Evolutionary conservation across 1,140 invertebrate genomes (phyloP).

Genomic region (Contarinia nasturtii): DNA sequence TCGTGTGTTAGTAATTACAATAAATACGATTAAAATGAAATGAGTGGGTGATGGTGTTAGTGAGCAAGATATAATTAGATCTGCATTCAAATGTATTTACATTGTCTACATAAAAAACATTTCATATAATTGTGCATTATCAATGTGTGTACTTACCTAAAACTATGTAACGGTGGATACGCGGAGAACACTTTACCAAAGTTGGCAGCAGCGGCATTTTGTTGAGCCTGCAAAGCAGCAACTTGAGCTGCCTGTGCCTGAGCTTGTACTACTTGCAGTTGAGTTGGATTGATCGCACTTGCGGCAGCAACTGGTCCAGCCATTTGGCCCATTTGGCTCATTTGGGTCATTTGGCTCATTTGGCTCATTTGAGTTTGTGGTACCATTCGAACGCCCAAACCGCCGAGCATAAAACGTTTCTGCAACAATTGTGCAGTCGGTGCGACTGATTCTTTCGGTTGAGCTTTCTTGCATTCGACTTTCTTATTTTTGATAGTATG

Average conservation of each 20-base stretch:
- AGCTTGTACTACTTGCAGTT: slow-evolving; percentile 35
- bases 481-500: slow-evolving; percentile 88
- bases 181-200: slow-evolving; percentile 51
- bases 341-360: too few relatives aligned
- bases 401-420: slow-evolving; percentile 49
- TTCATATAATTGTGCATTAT: neutral
- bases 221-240: slow-evolving; percentile 25
- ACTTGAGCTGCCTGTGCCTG: slow-evolving; percentile 26
- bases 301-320: slow-evolving; percentile 29
- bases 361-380: slow-evolving; percentile 21
- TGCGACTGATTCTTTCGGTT: slow-evolving; percentile 77
- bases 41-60: neutral
- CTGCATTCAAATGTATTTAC: neutral
- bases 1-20: neutral
- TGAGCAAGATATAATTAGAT: neutral
- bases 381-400: slow-evolving; percentile 40
- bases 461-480: slow-evolving; percentile 83
- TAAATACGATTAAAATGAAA: neutral
- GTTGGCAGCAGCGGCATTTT: slow-evolving; percentile 31
- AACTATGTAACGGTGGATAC: slow-evolving; percentile 29
- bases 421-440: slow-evolving; percentile 45
- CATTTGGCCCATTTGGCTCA: too few relatives aligned
- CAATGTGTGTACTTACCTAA: slow-evolving; percentile 13
- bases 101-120: neutral
- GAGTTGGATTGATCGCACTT: slow-evolving; percentile 26